Conservation (phyloP, 2,797 vertebrate species). For the Oophaga sylvatica region DNA sequence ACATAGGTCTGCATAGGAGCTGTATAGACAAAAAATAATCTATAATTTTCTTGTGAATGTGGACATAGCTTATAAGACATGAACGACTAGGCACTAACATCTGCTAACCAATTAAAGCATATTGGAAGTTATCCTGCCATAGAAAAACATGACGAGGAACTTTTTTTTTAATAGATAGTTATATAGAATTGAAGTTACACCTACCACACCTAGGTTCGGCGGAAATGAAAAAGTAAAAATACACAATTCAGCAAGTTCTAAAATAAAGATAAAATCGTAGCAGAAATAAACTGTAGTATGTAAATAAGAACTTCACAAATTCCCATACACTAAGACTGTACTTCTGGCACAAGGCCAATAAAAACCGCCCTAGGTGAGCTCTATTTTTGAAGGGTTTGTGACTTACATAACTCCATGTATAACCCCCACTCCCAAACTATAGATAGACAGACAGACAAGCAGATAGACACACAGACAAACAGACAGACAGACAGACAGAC, state of each 20-base stretch:
- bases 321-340: background rate
- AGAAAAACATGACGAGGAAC: too few species aligned
- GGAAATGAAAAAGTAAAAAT: background rate
- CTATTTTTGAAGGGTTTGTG: background rate
- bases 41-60: background rate
- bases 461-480: too few species aligned
- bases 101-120: too few species aligned
- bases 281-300: background rate
- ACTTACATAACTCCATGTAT: background rate
- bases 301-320: background rate
- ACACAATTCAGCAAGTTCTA: background rate
- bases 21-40: background rate
- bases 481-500: background rate
- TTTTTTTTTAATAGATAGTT: background rate
- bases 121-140: too few species aligned
- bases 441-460: background rate
- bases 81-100: too few species aligned
- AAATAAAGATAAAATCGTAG: background rate
- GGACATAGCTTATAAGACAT: too few species aligned
- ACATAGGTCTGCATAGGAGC: background rate
- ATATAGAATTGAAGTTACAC: background rate
- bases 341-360: background rate
- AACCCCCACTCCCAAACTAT: background rate
- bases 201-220: background rate
- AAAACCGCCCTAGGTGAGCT: background rate